Base-by-base conservation (phyloP, 1,140 invertebrate genomes). In the Drosophila nannoptera region DNA sequence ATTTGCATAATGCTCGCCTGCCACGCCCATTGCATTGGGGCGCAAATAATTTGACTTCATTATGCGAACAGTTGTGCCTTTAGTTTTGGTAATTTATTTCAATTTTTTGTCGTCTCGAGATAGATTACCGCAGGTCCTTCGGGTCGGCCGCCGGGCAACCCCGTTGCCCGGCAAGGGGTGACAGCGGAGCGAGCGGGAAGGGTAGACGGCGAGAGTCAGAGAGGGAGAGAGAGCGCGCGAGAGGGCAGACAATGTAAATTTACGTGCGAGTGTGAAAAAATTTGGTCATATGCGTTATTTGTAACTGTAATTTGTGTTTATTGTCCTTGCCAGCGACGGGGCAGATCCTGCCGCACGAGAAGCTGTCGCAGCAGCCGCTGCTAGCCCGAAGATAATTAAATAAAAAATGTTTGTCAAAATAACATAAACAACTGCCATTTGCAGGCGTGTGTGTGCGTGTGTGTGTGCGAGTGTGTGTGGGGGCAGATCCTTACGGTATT, bases 81-180 rank as follows among this genome's bases (percentile, higher is more conserved):
- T 87, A 87, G 86, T 87, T 88, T 87, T 77, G 80, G 86, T 87
- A 87, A 87, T 87, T 87, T 87, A 87, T 87, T 87, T 87, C 75
- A 87, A 81, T 86, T 86, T 84, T 43, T 49, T 59, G 35, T 38
- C 16, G 22, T 49, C 29, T 59, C 60, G 45, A 60, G 60, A 68
- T 78, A 78, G 72, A 78, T 67, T 67, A 60, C 63, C 50, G 40
- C 42, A 43, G 69, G 59, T 62, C 38, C 35, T 54, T 35, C 42
- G 40, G 35, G 29, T 22, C 22, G 22, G 22, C 5, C 12, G 22
- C 5, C 59, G 46, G 46, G 54, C 36, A 56, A 58, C 56, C 45
- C 56, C 38, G 54, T 53, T 52, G 14, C 36, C 29, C 29, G 9
- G 36, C 64, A 76, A 73, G 65, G 65, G 74, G 70, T 73, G 22